Base-by-base conservation (phyloP, 2,797 vertebrate species). In the Miichthys miiuy region DNA sequence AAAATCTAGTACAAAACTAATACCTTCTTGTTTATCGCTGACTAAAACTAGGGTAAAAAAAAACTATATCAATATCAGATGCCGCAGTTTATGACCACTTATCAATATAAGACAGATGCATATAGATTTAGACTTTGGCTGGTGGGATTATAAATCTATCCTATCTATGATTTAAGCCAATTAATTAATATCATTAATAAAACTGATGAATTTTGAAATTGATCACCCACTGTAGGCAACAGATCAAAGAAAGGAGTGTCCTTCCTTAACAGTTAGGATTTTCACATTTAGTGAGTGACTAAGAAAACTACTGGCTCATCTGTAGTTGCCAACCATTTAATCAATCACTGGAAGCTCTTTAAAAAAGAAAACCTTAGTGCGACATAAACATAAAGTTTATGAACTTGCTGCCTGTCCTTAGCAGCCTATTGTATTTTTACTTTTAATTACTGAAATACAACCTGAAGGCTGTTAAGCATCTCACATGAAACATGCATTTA, bases 351-450 rank as follows among this genome's bases (percentile, higher is more conserved):
- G 21, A 21, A 61, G 20, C 23, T 58, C 47, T 10, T 23, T 5
- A 23, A 0, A 42, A 27, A 41, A 52, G 7, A 56, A 21, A 67
- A 9, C 3, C 20, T 5, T 42, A 61, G 10, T 5, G 16, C 1
- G 9, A 0, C 13, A n/a, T 34, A 50, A 42, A 47, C 30, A 50
- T 51, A 17, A 60, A 42, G 10, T 68, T 44, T 48, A 65, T 48
- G 18, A 77, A 68, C 62, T 68, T 57, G 7, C 44, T 46, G 48
- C 51, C 14, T 46, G 11, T 55, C 30, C 5, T 21, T 46, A 17
- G 5, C 21, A 69, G 20, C 5, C 50, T 27, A 23, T 38, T 38
- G 34, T 38, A 38, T 38, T 38, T 38, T 18, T 14, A 61, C 44
- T 77, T 64, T 55, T 12, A 25, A 14, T 4, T 48, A 63, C 17